phyloP scores from a whole-genome alignment of 2,888 invertebrate species.

The Chymomyza caudatula region DNA sequence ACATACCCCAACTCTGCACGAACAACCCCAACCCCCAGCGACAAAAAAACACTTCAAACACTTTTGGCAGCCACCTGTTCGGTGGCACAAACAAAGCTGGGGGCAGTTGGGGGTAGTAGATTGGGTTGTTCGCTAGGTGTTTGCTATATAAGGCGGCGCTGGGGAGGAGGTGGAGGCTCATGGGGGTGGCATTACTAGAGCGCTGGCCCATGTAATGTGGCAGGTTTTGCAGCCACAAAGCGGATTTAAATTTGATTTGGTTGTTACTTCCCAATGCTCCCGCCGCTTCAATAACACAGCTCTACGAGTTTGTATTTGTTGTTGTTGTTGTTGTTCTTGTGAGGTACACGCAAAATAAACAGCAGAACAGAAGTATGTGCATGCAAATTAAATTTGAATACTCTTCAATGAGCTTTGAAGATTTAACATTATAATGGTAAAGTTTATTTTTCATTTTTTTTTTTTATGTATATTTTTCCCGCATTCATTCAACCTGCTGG shows the following conservation, averaged over 20 bases:
- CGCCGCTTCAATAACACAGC: not conserved
- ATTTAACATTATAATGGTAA: constrained; percentile 1
- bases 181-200: not conserved
- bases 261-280: not conserved
- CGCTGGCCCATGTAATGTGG: constrained; percentile 5
- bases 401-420: constrained; percentile 62
- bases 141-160: too few relatives aligned
- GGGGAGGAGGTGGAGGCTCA: too few relatives aligned
- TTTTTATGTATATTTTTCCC: not conserved
- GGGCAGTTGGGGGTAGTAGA: not conserved
- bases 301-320: not conserved
- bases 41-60: constrained; percentile 53
- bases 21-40: not conserved
- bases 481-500: not conserved
- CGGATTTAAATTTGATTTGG: constrained; percentile 66
- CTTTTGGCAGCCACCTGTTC: constrained; percentile 48
- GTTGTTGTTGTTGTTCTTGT: not conserved
- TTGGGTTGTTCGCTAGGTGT: not conserved
- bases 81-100: constrained; percentile 14
- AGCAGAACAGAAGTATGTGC: constrained; percentile 49
- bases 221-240: constrained; percentile 34
- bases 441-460: not conserved
- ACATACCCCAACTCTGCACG: not conserved
- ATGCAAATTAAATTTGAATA: constrained; percentile 72
- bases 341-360: not conserved